Conservation (phyloP, 2,888 invertebrate genomes). For the Bhutanitis thaidina region DNA sequence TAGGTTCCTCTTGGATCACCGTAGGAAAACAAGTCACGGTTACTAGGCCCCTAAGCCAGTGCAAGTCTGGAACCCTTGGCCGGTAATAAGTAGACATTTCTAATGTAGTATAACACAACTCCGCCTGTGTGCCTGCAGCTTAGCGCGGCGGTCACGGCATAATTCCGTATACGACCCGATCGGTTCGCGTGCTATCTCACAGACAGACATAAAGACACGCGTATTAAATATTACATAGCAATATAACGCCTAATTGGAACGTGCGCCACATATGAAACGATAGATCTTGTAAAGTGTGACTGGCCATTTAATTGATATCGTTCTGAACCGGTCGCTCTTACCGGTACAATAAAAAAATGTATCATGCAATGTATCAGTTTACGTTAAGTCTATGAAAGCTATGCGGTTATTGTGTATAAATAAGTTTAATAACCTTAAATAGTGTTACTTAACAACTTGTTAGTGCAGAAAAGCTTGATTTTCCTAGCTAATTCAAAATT, state of each 20-base stretch:
- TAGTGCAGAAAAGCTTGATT: background rate
- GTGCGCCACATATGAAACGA: conserved; percentile 49
- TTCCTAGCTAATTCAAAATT: no score
- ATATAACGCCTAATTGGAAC: conserved; percentile 70
- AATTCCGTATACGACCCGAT: conserved; percentile 47
- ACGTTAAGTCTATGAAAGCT: conserved; percentile 3
- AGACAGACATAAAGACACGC: conserved; percentile 63
- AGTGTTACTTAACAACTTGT: background rate
- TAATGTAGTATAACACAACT: no score
- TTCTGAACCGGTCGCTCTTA: conserved; percentile 28
- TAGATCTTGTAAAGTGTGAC: conserved; percentile 40
- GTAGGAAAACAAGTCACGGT: no score
- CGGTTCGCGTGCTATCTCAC: conserved; percentile 62
- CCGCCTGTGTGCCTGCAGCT: background rate
- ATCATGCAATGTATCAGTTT: conserved; percentile 10
- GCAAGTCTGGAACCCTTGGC: no score
- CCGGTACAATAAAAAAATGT: conserved; percentile 3
- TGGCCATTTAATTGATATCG: conserved; percentile 47
- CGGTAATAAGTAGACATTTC: no score
- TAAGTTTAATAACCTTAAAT: background rate
- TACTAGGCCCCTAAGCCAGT: no score
- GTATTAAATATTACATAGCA: conserved; percentile 62
- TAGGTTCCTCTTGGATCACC: no score
- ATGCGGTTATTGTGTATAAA: background rate
- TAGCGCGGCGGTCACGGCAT: conserved; percentile 45